Conservation (phyloP, 30 jellyfish, hydroid and myxozoan species). For the Hydractinia echinata region DNA sequence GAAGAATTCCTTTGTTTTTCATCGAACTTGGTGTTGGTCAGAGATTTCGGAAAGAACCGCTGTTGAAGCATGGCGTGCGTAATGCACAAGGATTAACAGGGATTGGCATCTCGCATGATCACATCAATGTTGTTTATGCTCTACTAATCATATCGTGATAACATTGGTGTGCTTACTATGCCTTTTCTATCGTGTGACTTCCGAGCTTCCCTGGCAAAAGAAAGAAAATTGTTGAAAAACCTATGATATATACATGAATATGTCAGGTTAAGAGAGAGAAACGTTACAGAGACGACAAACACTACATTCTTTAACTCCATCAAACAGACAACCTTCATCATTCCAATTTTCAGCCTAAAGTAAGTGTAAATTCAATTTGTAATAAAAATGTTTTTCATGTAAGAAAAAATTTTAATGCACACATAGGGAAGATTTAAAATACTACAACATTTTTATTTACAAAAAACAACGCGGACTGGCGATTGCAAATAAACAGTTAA, state of each 20-base stretch:
- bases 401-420: no score
- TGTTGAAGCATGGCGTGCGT: slow-evolving; percentile 53
- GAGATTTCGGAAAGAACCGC: slow-evolving; percentile 66
- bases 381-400: no score
- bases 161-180: slow-evolving; percentile 67
- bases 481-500: no score
- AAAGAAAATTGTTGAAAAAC: slow-evolving; percentile 63
- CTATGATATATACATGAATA: slow-evolving; percentile 40
- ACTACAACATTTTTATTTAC: no score
- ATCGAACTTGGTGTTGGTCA: slow-evolving; percentile 81
- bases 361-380: no score
- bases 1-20: slow-evolving; percentile 79
- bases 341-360: no score
- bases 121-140: slow-evolving; percentile 69
- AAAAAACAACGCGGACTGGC: no score
- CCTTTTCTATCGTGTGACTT: slow-evolving; percentile 64
- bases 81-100: slow-evolving; percentile 70
- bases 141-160: slow-evolving; percentile 67
- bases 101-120: slow-evolving; percentile 66
- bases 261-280: not conserved
- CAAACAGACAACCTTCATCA: not conserved
- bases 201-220: slow-evolving; percentile 66
- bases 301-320: not conserved
- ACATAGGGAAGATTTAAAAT: no score
- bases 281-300: not conserved